phyloP scores from a whole-genome alignment of 2,797 vertebrate species.

The Nyctalus aviator region DNA sequence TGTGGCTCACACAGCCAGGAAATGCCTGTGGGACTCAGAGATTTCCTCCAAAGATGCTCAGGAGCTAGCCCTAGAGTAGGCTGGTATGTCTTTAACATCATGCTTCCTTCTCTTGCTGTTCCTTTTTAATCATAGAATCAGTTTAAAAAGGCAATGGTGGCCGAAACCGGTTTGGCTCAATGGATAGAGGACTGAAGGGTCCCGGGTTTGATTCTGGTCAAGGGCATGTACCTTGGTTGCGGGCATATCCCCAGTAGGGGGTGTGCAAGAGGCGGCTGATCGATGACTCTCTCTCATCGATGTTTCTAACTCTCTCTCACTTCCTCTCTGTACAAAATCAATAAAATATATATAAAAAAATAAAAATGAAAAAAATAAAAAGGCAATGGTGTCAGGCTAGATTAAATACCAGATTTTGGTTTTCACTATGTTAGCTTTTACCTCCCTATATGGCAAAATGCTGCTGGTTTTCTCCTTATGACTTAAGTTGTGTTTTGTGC shows the following conservation, averaged over 20 bases:
- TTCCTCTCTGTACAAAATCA: too few relatives aligned
- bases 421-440: neutral
- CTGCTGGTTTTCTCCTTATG: neutral
- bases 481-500: neutral
- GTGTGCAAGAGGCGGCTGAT: too few relatives aligned
- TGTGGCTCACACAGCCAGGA: neutral
- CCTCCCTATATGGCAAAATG: neutral
- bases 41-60: neutral
- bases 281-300: too few relatives aligned
- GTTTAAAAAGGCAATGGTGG: neutral
- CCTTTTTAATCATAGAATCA: slow-evolving; percentile 21
- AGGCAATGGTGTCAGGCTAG: too few relatives aligned
- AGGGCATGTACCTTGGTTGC: too few relatives aligned
- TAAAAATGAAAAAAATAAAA: too few relatives aligned
- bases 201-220: too few relatives aligned
- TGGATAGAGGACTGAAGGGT: too few relatives aligned
- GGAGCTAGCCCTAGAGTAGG: neutral
- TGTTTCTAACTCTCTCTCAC: too few relatives aligned
- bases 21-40: neutral
- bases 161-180: too few relatives aligned
- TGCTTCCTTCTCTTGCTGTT: neutral
- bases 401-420: neutral
- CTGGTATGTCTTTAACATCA: neutral
- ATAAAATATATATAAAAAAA: too few relatives aligned
- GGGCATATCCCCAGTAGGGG: too few relatives aligned